phyloP scores from a whole-genome alignment of 2,797 vertebrate species.

The Myiotriccus ornatus region DNA sequence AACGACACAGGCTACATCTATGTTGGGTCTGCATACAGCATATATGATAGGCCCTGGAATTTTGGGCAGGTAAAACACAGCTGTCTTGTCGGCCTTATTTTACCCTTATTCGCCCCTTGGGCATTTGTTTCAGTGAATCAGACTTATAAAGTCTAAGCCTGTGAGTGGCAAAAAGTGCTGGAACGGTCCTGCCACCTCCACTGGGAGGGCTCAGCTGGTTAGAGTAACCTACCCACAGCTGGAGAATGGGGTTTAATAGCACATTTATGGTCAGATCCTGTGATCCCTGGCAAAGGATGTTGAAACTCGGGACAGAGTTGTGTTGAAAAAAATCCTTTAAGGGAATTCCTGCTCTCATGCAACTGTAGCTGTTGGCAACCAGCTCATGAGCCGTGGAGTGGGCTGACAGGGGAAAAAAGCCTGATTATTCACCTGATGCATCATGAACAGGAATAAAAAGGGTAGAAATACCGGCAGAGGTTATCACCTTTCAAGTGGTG shows the following conservation, averaged over 20 bases:
- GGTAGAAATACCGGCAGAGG: not conserved
- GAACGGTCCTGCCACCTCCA: not conserved
- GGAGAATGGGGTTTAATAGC: accelerated
- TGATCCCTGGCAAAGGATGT: not conserved
- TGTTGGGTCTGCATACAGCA: constrained; percentile 50
- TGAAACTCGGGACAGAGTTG: not conserved
- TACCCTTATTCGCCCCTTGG: not conserved
- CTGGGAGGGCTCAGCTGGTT: not conserved
- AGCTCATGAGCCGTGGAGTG: not conserved
- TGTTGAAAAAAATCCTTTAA: not conserved
- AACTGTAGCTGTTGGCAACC: not conserved
- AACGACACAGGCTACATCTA: constrained; percentile 69
- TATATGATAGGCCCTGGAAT: constrained; percentile 71
- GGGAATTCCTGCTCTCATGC: not conserved
- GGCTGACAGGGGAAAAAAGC: not conserved
- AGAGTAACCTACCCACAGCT: not conserved
- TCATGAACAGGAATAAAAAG: accelerated
- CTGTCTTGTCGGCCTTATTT: not conserved
- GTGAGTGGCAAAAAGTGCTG: not conserved
- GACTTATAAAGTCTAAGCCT: not conserved
- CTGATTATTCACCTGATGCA: not conserved
- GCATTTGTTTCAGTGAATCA: not conserved
- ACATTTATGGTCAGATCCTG: not conserved
- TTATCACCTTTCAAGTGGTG: not conserved
- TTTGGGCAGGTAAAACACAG: constrained; percentile 70